phyloP scores from a whole-genome alignment of 2,113 vertebrate genomes.

The Amazona guildingii region DNA sequence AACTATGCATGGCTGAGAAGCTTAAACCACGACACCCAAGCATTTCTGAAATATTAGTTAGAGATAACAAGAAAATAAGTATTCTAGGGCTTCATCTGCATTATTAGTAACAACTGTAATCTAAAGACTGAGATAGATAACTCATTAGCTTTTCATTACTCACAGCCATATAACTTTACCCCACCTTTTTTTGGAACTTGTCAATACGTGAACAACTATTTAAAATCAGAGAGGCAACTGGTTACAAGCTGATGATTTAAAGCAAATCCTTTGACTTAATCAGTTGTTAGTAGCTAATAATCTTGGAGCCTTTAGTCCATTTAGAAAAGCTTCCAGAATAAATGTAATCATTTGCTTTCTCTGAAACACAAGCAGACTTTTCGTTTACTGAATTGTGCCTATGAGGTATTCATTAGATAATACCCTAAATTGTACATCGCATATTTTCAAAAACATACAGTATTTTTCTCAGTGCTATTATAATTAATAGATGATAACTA shows the following conservation, averaged over 20 bases:
- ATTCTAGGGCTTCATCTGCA: neutral
- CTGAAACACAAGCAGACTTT: conserved; percentile 56
- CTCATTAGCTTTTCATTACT: neutral
- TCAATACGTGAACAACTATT: neutral
- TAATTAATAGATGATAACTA: neutral
- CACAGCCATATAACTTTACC: neutral
- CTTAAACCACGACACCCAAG: neutral
- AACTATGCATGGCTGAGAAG: no score
- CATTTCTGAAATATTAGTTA: neutral
- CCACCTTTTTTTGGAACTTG: neutral
- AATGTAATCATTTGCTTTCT: conserved; percentile 83
- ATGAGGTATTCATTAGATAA: neutral
- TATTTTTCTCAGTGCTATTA: neutral
- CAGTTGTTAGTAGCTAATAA: conserved; percentile 87
- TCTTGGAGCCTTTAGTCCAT: conserved; percentile 71
- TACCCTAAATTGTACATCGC: neutral
- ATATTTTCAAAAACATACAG: neutral
- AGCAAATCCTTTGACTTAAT: conserved; percentile 80
- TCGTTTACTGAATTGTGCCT: neutral
- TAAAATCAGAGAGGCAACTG: neutral
- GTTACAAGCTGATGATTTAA: neutral
- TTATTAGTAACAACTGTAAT: neutral
- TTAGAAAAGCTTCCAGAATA: conserved; percentile 88
- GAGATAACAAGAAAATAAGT: neutral
- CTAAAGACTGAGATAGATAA: neutral